These are phyloP conservation scores for Cremastinae sp. DNA, from an alignment of 2,888 invertebrate species.

Conservation along the genomic window DNA sequence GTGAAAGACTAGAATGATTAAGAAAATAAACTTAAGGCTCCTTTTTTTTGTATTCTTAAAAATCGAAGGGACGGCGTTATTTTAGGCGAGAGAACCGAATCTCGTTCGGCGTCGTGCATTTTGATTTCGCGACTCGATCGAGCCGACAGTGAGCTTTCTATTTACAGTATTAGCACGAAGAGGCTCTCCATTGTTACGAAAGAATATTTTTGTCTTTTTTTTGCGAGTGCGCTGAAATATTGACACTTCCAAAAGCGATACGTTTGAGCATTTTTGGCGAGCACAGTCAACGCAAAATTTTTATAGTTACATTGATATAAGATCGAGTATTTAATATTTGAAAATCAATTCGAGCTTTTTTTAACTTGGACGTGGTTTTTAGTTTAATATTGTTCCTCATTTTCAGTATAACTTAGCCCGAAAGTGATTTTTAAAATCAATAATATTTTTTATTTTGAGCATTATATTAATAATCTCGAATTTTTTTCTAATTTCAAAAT, in stretches of 20 bases:
- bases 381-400: too few species aligned
- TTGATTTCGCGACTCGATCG: slow-evolving; percentile 54
- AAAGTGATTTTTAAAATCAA: too few species aligned
- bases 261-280: not conserved
- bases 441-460: too few species aligned
- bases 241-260: slow-evolving; percentile 33
- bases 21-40: slow-evolving; percentile 67
- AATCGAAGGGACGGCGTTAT: slow-evolving; percentile 3
- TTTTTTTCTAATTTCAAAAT: too few species aligned
- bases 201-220: not conserved
- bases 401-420: too few species aligned
- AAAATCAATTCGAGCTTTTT: too few species aligned
- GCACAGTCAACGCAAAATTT: not conserved
- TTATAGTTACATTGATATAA: not conserved
- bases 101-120: slow-evolving; percentile 55
- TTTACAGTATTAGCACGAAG: slow-evolving; percentile 59
- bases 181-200: slow-evolving; percentile 17
- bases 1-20: slow-evolving; percentile 79
- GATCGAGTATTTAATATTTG: not conserved
- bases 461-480: too few species aligned
- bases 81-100: slow-evolving; percentile 19
- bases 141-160: slow-evolving; percentile 40
- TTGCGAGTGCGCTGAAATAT: slow-evolving; percentile 25
- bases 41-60: slow-evolving; percentile 36
- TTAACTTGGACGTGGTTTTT: too few species aligned